Evolutionary conservation across 1,140 invertebrate genomes (phyloP).

Genomic region (Drosophila asahinai): DNA sequence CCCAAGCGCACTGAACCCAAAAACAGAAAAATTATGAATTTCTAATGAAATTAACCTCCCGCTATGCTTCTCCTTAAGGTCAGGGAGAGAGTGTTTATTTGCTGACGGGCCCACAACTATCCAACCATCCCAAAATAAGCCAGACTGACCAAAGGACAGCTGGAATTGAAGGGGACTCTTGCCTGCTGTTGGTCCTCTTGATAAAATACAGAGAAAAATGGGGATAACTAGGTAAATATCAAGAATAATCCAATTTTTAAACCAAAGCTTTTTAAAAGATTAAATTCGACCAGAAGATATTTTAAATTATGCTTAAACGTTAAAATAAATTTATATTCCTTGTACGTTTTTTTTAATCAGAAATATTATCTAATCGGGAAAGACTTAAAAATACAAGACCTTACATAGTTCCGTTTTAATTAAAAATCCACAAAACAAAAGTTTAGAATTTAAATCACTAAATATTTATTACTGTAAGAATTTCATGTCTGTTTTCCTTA

Average conservation of each 20-base stretch:
- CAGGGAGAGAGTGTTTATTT: constrained; percentile 70
- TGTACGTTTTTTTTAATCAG: too few relatives aligned
- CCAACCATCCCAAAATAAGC: constrained; percentile 24
- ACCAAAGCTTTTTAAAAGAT: background rate
- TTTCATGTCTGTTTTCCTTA: background rate
- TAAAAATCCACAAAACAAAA: too few relatives aligned
- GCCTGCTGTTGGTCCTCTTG: constrained; percentile 2
- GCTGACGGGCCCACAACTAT: constrained; percentile 67
- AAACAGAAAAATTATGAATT: constrained; percentile 76
- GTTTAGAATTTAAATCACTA: too few relatives aligned
- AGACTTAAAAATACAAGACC: too few relatives aligned
- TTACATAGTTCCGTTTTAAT: too few relatives aligned
- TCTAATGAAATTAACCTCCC: constrained; percentile 80
- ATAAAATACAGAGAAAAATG: constrained; percentile 3
- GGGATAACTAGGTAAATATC: background rate
- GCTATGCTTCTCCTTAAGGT: constrained; percentile 12
- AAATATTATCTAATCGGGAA: too few relatives aligned
- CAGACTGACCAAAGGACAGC: constrained; percentile 45
- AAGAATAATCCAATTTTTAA: too few relatives aligned
- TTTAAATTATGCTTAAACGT: too few relatives aligned
- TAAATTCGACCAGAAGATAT: too few relatives aligned
- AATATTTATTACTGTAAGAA: background rate
- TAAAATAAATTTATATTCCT: too few relatives aligned
- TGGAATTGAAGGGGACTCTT: constrained; percentile 8
- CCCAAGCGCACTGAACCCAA: constrained; percentile 27